Conservation (phyloP, 2,797 vertebrate genomes). For the Sebastes nivosus region DNA sequence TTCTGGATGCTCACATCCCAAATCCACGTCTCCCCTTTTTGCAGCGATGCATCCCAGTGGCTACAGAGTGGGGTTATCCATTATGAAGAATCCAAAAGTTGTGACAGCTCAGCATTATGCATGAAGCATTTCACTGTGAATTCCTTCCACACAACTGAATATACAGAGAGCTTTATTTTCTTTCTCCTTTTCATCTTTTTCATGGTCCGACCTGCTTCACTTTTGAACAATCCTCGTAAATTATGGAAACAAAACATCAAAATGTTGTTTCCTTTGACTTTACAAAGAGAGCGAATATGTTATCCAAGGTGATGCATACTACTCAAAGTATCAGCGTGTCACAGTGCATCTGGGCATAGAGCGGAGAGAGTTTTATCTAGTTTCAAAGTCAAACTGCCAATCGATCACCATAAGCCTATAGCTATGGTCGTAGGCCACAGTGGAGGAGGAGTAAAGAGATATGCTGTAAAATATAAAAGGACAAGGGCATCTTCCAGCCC, state of each 20-base stretch:
- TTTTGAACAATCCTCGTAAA: slow-evolving; percentile 3
- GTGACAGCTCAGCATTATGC: slow-evolving; percentile 45
- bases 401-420: slow-evolving; percentile 60
- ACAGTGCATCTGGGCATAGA: background rate
- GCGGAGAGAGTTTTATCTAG: slow-evolving; percentile 51
- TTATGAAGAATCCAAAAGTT: slow-evolving; percentile 36
- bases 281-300: background rate
- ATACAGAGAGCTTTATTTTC: slow-evolving; percentile 9
- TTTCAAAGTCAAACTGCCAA: slow-evolving; percentile 74
- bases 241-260: slow-evolving; percentile 18
- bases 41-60: slow-evolving; percentile 12
- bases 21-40: slow-evolving; percentile 15
- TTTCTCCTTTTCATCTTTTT: background rate
- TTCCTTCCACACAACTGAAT: slow-evolving; percentile 33
- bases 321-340: slow-evolving; percentile 4
- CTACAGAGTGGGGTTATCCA: slow-evolving; percentile 26
- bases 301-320: slow-evolving; percentile 8
- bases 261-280: slow-evolving; percentile 26
- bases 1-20: background rate
- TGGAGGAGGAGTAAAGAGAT: slow-evolving; percentile 60
- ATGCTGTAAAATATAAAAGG: slow-evolving; percentile 69
- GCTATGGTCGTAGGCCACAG: slow-evolving; percentile 33
- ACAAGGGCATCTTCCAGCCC: slow-evolving; percentile 75
- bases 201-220: background rate
- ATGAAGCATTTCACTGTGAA: slow-evolving; percentile 38